These are phyloP conservation scores for Drosophila dunni DNA, from an alignment of 1,140 invertebrate genomes.

Conservation along the genomic window DNA sequence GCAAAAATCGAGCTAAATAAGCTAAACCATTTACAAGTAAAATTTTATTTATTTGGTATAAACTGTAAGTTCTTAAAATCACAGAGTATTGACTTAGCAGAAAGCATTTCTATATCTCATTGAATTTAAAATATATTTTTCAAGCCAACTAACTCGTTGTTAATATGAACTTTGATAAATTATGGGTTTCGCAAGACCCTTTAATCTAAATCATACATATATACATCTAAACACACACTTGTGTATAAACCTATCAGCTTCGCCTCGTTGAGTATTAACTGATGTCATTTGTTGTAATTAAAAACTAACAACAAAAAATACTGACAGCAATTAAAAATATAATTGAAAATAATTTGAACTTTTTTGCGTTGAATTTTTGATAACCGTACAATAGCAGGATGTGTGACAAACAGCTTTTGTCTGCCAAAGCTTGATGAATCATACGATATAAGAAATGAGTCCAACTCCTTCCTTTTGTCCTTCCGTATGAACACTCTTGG, in stretches of 20 bases:
- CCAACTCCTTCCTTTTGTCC: too few relatives aligned
- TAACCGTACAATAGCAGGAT: neutral
- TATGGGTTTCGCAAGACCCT: constrained; percentile 12
- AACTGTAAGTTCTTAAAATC: too few relatives aligned
- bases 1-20: neutral
- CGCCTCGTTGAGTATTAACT: constrained; percentile 14
- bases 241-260: constrained; percentile 7
- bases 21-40: neutral
- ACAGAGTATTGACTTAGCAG: too few relatives aligned
- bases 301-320: neutral
- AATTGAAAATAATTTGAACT: neutral
- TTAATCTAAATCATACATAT: neutral
- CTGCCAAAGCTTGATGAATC: neutral
- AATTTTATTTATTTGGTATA: too few relatives aligned
- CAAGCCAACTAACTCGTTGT: neutral
- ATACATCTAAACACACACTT: neutral
- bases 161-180: neutral
- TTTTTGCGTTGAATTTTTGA: neutral
- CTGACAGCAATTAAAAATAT: neutral
- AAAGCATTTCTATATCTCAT: too few relatives aligned
- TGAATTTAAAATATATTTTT: constrained; percentile 4
- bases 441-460: too few relatives aligned
- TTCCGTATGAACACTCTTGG: too few relatives aligned
- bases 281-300: constrained; percentile 24
- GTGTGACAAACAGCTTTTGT: constrained; percentile 2